Evolutionary conservation across 2,888 invertebrate genomes (phyloP), one percentile per base, ranked within the genome.

Genomic region (Epistrophe grossulariae): DNA sequence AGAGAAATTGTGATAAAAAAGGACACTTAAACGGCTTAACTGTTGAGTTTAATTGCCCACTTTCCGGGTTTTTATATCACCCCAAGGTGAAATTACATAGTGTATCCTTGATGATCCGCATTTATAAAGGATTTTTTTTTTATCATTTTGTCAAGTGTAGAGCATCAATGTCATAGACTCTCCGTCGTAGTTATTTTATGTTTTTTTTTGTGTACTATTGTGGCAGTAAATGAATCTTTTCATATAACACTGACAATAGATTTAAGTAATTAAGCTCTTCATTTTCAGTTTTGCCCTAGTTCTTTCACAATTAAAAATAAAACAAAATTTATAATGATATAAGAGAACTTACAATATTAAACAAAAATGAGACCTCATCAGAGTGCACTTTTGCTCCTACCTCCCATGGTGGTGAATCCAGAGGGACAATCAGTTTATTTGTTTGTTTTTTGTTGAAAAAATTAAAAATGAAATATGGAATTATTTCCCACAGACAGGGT

Each of bases 11-110:
- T 80, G 43, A 45, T 60, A 60, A 55, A 68, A 50, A 68, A 71
- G 68, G 77, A 60, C 72, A 73, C 68, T 81, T 78, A 55, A 85
- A 78, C 48, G 84, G 84, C 78, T 81, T 73, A 84, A 80, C 77
- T 59, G 62, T 78, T 60, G 80, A 59, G 55, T 77, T 77, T 84
- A 77, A 81, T 80, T 81, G 81, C 73, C 60, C 60, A 76, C 62
- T 81, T 62, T 70, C 70, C 76, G 68, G 31, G 60, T 55, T 70
- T 73, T 28, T 24, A 35, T 62, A 45, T 38, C n/a, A n/a, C 31
- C 40, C 43, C 43, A 73, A 62, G 81, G 62, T 60, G 62, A 55
- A 70, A 73, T 84, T 80, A 80, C 68, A 73, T 35, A 57, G 73
- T 55, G 38, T 60, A 70, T 62, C 83, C 83, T 68, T 79, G 50